Percentiles rank a stretch among this genome's conserved stretches.
phyloP scores from a whole-genome alignment of 2,797 vertebrate species.

The Sebastes aleutianus region DNA sequence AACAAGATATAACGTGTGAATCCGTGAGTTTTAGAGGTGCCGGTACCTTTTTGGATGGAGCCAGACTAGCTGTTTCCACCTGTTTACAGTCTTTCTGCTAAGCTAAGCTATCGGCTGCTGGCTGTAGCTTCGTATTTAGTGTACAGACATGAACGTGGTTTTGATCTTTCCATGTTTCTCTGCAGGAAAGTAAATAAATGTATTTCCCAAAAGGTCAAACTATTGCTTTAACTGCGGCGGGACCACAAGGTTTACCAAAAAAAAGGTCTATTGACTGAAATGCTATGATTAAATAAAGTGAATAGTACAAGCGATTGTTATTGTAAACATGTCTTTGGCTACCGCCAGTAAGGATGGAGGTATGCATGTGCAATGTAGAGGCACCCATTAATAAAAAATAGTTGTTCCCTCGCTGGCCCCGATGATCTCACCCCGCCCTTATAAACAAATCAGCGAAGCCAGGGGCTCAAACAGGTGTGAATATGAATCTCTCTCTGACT shows the following conservation, averaged over 20 bases:
- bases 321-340: background rate
- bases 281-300: background rate
- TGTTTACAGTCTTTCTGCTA: background rate
- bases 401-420: background rate
- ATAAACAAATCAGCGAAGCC: slow-evolving; percentile 15
- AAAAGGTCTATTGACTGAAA: background rate
- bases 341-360: background rate
- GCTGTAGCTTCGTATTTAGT: too few species aligned
- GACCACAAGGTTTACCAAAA: background rate
- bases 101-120: background rate
- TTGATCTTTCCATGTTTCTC: background rate
- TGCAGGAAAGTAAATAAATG: background rate
- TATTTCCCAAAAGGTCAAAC: background rate
- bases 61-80: background rate
- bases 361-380: background rate
- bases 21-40: background rate
- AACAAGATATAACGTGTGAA: background rate
- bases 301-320: background rate
- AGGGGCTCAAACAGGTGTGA: slow-evolving; percentile 11
- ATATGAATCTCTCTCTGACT: slow-evolving; percentile 36
- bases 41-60: background rate
- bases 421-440: background rate
- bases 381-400: background rate
- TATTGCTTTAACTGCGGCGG: background rate
- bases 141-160: background rate